phyloP scores from a whole-genome alignment of 2,888 invertebrate species.

The Hyposoter didymator region DNA sequence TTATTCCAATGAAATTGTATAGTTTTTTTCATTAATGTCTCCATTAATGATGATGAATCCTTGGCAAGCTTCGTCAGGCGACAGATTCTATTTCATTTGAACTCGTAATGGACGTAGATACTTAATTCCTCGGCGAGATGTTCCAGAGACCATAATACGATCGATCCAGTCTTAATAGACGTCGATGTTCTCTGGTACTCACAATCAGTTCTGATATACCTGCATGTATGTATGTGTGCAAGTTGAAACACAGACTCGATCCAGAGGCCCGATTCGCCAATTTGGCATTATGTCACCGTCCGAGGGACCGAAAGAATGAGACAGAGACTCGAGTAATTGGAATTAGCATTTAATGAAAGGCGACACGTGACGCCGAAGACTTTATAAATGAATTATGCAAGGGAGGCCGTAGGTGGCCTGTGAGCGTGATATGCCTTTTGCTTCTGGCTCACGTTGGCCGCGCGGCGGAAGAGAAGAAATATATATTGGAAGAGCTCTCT shows the following conservation, averaged over 20 bases:
- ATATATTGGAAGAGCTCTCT: conserved; percentile 4
- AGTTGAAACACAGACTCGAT: neutral
- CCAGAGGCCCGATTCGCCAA: conserved; percentile 47
- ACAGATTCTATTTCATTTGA: neutral
- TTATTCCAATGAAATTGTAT: too few species aligned
- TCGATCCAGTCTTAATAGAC: conserved; percentile 55
- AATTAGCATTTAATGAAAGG: conserved; percentile 76
- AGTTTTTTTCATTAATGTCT: neutral
- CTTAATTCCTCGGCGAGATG: conserved; percentile 1
- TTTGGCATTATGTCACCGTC: conserved; percentile 70
- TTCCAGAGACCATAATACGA: conserved; percentile 20
- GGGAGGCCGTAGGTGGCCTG: conserved; percentile 66
- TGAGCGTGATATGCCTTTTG: conserved; percentile 35
- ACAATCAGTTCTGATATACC: neutral
- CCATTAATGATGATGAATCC: neutral
- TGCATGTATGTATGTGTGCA: neutral
- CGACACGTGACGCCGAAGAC: conserved; percentile 71
- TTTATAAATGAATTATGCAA: conserved; percentile 74
- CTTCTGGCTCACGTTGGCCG: conserved; percentile 18
- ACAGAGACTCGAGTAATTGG: conserved; percentile 69
- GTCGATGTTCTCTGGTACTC: conserved; percentile 36
- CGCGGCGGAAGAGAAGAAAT: conserved; percentile 24
- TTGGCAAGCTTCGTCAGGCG: neutral
- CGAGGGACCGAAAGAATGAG: conserved; percentile 34
- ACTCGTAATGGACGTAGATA: conserved; percentile 1